Percentiles rank a stretch among this genome's conserved stretches.
These are phyloP conservation scores for Cichladusa arquata DNA, from an alignment of 2,113 vertebrate species.

Conservation along the genomic window DNA sequence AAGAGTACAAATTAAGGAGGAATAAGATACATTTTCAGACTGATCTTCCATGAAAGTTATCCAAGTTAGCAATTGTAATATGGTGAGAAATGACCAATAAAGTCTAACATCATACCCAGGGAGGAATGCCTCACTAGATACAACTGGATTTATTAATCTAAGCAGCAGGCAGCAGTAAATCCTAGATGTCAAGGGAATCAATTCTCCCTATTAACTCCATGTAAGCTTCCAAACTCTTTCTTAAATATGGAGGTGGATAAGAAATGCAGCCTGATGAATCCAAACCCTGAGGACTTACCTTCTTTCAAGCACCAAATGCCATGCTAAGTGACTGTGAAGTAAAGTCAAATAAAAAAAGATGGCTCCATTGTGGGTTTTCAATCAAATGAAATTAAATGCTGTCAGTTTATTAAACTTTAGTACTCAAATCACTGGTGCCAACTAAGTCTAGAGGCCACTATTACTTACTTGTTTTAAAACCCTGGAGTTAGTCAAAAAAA, in stretches of 20 bases:
- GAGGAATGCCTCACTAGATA: background rate
- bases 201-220: background rate
- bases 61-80: constrained; percentile 11
- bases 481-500: background rate
- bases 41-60: background rate
- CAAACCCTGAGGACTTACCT: background rate
- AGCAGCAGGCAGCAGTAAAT: constrained; percentile 21
- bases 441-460: background rate
- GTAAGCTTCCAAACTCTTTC: background rate
- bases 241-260: background rate
- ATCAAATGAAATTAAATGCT: background rate
- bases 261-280: background rate
- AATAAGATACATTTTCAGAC: constrained; percentile 11
- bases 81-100: background rate
- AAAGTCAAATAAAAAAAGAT: background rate
- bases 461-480: background rate
- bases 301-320: background rate
- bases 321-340: background rate
- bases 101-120: background rate
- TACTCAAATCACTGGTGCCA: background rate
- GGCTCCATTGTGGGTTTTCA: background rate
- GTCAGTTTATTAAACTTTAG: background rate
- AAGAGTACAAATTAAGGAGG: constrained; percentile 1
- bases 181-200: background rate
- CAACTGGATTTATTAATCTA: constrained; percentile 7